Evolutionary conservation across 2,888 invertebrate genomes (phyloP), one percentile per base, ranked within the genome.

Genomic region (Calameuta pallipes): DNA sequence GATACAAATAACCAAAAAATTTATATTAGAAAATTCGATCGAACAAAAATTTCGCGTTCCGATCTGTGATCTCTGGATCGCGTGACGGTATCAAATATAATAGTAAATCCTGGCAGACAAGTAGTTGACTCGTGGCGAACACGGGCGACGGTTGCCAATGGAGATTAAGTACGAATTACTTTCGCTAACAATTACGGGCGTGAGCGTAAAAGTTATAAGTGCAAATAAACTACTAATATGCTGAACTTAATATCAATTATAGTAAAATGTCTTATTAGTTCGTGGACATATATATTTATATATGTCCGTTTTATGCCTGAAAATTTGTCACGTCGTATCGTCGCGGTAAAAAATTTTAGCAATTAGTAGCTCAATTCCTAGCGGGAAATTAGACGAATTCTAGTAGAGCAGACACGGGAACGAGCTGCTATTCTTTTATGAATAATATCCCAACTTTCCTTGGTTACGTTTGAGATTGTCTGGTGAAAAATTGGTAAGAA

Each of bases 1-100:
- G 75, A 82, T 82, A 80, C 75, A 34, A 69, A 74, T 2, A 56
- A 9, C 23, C 15, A 0, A 9, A 15, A 56, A 56, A 56, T 56
- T 0, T 9, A 0, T 23, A 56, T 56, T 23, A 56, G 56, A 56
- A 9, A 56, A 56, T 15, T 56, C 23, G 9, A 23, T 6, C 56
- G 56, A 41, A 41, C 4, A 6, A 41, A 41, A 41, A 15, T 15
- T 0, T 41, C 15, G 37, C 0, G 4, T 41, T 41, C 37, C 2
- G 37, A 13, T 37, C 6, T 15, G 41, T 41, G 41, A 15, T 41
- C 4, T 15, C 1, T 15, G 15, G 15, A 41, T 15, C 41, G 41
- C 4, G 4, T 41, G 15, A 15, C 41, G 15, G 36, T 37, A 12
- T 3, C 37, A 4, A 1, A 41, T 41, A 15, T 4, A 41, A 15